Conservation (phyloP, 2,113 vertebrate genomes). For the Danio rerio region GRCz12tu NC_133179.1:1557501-1558000, state of each 20-base stretch:
- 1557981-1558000: background rate
- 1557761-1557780: slow-evolving; percentile 5
- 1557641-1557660: background rate
- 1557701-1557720: background rate
- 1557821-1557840: background rate
- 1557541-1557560: too few relatives aligned
- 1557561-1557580: too few relatives aligned
- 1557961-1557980: slow-evolving; percentile 5
- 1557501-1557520: too few relatives aligned
- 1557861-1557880: background rate
- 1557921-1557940: background rate
- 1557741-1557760: background rate
- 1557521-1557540: too few relatives aligned
- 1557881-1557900: slow-evolving; percentile 1
- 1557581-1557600: background rate
- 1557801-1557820: background rate
- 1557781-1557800: slow-evolving; percentile 1
- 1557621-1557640: background rate
- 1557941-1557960: background rate
- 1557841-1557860: background rate
- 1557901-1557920: background rate
- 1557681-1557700: background rate
- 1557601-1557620: background rate
- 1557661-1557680: background rate
- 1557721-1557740: background rate